Conservation (phyloP, 1,140 invertebrate species). For the Ericerus pela region DNA sequence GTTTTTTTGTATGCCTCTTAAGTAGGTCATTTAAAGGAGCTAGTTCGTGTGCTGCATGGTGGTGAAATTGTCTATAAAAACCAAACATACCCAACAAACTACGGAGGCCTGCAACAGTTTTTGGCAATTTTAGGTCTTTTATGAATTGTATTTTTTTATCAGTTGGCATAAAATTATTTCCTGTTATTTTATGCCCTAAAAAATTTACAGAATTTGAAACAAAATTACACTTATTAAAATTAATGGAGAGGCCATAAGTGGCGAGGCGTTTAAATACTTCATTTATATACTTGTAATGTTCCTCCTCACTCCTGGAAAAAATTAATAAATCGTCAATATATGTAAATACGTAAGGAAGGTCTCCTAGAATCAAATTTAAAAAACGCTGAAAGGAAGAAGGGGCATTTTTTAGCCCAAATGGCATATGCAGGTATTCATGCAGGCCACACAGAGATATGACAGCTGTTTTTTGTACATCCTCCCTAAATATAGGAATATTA, state of each 20-base stretch:
- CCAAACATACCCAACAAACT: constrained; percentile 20
- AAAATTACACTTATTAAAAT: constrained; percentile 26
- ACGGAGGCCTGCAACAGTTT: constrained; percentile 14
- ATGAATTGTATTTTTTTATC: constrained; percentile 22
- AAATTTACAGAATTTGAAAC: constrained; percentile 24
- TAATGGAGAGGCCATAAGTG: constrained; percentile 25
- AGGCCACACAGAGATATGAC: too few relatives aligned
- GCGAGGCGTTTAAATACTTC: constrained; percentile 20
- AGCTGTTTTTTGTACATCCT: too few relatives aligned
- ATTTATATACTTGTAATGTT: background rate
- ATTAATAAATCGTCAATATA: background rate
- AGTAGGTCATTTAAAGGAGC: constrained; percentile 12
- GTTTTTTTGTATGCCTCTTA: background rate
- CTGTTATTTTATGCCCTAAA: constrained; percentile 25
- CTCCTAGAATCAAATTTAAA: background rate
- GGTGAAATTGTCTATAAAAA: constrained; percentile 19
- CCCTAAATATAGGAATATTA: too few relatives aligned
- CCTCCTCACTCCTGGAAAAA: too few relatives aligned
- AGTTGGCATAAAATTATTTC: constrained; percentile 24
- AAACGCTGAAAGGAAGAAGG: too few relatives aligned
- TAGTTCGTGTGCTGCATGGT: constrained; percentile 14
- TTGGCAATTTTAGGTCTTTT: background rate
- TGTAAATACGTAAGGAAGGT: background rate
- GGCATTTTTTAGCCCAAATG: too few relatives aligned
- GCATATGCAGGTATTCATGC: too few relatives aligned